These are phyloP conservation scores for Eulemur albifrons DNA, from an alignment of 2,797 vertebrate genomes.

Conservation along the genomic window DNA sequence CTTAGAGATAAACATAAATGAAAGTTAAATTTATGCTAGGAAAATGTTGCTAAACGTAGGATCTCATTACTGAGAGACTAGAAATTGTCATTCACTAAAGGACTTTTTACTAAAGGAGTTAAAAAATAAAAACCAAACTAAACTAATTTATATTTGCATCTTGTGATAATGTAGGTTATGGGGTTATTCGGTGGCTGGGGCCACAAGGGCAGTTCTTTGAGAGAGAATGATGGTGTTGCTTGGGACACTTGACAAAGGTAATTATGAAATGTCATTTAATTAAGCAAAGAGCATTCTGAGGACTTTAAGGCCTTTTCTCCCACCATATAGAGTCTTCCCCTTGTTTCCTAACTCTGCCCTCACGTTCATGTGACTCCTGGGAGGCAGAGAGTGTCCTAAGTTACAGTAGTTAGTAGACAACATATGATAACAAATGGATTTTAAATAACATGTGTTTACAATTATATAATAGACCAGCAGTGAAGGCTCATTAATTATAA, in stretches of 20 bases:
- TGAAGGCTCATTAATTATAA: conserved; percentile 16
- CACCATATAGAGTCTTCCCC: background rate
- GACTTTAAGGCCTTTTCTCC: background rate
- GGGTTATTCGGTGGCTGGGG: too few species aligned
- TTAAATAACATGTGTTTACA: background rate
- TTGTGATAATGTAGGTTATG: background rate
- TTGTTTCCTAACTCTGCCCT: background rate
- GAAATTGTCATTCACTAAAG: background rate
- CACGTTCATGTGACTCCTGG: background rate
- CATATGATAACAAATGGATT: background rate
- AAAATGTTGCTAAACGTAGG: background rate
- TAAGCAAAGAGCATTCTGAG: background rate
- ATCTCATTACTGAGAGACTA: background rate
- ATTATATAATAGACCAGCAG: background rate
- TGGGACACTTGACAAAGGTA: background rate
- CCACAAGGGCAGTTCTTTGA: background rate
- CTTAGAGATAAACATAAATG: background rate
- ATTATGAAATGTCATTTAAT: background rate
- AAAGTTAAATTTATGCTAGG: background rate
- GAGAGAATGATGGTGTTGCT: background rate
- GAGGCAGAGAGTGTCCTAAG: background rate
- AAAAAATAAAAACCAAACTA: background rate
- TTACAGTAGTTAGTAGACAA: background rate
- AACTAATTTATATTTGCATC: background rate
- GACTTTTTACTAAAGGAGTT: background rate